phyloP scores from a whole-genome alignment of 2,113 vertebrate species.

The Notechis scutatus region DNA sequence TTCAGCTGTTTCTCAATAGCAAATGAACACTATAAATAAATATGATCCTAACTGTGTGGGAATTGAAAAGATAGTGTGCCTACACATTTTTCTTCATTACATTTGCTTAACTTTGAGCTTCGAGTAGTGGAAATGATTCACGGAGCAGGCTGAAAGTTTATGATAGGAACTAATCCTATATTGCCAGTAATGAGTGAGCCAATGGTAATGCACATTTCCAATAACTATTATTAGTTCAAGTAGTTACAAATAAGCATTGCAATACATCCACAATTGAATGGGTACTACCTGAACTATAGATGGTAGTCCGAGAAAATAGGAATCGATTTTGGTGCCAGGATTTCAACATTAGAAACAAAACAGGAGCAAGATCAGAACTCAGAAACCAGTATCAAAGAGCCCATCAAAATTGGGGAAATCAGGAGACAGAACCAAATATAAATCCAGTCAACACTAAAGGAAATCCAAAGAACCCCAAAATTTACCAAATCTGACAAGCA shows the following conservation, averaged over 20 bases:
- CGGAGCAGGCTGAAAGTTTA: background rate
- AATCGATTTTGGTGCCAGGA: background rate
- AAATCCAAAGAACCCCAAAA: background rate
- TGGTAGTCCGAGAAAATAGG: too few species aligned
- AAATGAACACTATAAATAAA: slow-evolving; percentile 25
- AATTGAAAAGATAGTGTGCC: background rate
- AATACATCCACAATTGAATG: background rate
- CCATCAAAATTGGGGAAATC: background rate
- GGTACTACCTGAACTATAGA: too few species aligned
- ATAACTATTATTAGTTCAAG: background rate
- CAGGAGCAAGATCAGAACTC: background rate
- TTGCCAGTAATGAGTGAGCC: too few species aligned
- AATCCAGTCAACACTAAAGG: background rate
- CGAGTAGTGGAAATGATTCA: background rate
- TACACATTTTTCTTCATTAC: background rate
- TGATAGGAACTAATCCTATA: background rate
- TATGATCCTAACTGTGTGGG: background rate
- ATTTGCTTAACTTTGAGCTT: background rate
- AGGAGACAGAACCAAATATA: background rate
- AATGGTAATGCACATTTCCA: background rate
- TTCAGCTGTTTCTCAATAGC: slow-evolving; percentile 27
- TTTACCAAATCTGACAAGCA: background rate
- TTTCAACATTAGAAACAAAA: background rate
- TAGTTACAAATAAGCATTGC: background rate
- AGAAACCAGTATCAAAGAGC: background rate